These are phyloP conservation scores for Mastomys natalensis DNA, from an alignment of 2,113 vertebrate genomes.

Conservation along the genomic window DNA sequence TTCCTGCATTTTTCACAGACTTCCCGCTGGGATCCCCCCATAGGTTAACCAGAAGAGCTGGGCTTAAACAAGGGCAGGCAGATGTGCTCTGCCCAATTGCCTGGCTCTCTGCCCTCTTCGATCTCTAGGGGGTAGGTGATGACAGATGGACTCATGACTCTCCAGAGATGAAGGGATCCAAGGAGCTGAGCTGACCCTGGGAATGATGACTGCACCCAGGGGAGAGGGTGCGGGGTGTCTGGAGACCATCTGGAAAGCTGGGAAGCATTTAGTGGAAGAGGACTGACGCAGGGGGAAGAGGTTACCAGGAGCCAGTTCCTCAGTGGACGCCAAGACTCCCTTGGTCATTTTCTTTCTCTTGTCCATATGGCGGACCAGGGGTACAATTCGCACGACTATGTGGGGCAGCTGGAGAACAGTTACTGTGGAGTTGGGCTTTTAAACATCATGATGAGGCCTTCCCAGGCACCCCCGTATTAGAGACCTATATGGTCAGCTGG, in stretches of 20 bases:
- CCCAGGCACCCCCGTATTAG: not conserved
- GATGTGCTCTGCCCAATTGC: constrained; percentile 73
- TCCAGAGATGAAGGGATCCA: constrained; percentile 73
- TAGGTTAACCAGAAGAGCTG: constrained; percentile 70
- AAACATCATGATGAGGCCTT: not conserved
- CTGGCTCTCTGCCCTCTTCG: constrained; percentile 73
- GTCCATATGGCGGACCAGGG: constrained; percentile 29
- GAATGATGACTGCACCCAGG: constrained; percentile 75
- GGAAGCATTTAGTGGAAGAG: constrained; percentile 78
- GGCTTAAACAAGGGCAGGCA: constrained; percentile 61
- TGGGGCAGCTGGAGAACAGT: not conserved
- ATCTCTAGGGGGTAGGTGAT: constrained; percentile 71
- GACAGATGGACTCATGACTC: constrained; percentile 81
- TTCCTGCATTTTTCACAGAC: constrained; percentile 44
- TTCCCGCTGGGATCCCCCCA: constrained; percentile 52
- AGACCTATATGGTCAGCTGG: not conserved
- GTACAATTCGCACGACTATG: not conserved
- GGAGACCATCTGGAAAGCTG: constrained; percentile 82
- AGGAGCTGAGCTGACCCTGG: constrained; percentile 75
- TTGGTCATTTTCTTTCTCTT: constrained; percentile 22
- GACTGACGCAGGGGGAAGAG: constrained; percentile 68
- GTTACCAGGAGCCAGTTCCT: constrained; percentile 71
- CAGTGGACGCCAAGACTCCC: constrained; percentile 62
- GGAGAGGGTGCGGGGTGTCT: constrained; percentile 81
- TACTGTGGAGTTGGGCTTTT: not conserved